Base-by-base conservation (phyloP, 2,888 invertebrate species). In the Incurvaria masculella region DNA sequence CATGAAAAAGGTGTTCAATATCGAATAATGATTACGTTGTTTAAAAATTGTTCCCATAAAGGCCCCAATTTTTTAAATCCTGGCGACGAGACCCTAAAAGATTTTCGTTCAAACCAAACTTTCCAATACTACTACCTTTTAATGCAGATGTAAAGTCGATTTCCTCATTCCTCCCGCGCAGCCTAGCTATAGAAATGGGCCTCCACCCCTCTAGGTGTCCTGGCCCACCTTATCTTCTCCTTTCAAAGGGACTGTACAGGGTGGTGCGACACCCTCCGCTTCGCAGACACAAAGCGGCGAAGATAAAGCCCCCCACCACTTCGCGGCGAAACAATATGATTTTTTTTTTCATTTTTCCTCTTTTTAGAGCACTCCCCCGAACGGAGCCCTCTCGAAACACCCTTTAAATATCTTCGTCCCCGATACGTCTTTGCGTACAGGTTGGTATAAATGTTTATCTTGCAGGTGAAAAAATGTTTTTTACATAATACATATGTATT, bases 311-410 rank as follows among this genome's bases (percentile, higher is more conserved):
- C 60, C 61, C 61, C 62, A 58, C 61, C 68, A 64, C 68, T 67
- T 67, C 68, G 72, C 66, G 69, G 74, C 73, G 75, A 78, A 76
- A 78, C 76, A 78, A 78, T 78, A 76, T 78, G 76, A 71, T 73
- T 78, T 75, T 74, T 74, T 73, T 66, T 71, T 66, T 44, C 38
- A 69, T 68, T 70, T 70, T 73, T 69, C 70, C 65, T 68, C 68
- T 69, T 75, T 72, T 75, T 74, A 72, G 72, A 72, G 73, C 72
- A 72, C 68, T 33, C 33, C 33, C 33, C 14, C 33, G 33, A 33
- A 33, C 3, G 63, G 57, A 59, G 62, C 67, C 65, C 71, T 71
- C 68, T 65, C 56, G 66, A 63, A 65, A 64, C 66, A 64, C 62
- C 65, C 68, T 69, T 68, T 68, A 64, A 66, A 61, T 45, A 45